These are phyloP conservation scores for Ooceraea biroi DNA, from an alignment of 1,140 invertebrate genomes.

Conservation along the genomic window DNA sequence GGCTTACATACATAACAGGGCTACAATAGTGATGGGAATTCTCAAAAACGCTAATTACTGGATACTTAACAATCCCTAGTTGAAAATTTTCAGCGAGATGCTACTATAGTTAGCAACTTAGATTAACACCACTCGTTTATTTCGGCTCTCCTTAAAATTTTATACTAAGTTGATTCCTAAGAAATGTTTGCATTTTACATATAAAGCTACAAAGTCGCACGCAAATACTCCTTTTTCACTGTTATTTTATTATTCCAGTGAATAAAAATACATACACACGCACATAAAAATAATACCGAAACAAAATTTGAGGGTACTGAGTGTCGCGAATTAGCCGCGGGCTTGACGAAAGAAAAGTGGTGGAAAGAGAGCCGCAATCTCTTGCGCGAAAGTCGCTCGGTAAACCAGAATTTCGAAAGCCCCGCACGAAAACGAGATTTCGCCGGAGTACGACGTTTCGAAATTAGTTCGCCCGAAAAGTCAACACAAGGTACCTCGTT, in stretches of 20 bases:
- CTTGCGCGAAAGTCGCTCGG: constrained; percentile 32
- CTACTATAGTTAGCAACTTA: background rate
- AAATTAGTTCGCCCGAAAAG: constrained; percentile 54
- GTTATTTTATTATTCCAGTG: background rate
- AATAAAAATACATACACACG: background rate
- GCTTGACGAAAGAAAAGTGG: constrained; percentile 39
- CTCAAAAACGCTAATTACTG: background rate
- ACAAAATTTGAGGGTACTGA: constrained; percentile 19
- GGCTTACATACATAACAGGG: background rate
- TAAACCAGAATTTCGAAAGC: constrained; percentile 44
- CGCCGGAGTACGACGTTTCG: constrained; percentile 45
- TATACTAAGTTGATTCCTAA: background rate
- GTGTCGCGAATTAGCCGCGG: constrained; percentile 25
- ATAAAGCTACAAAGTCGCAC: background rate
- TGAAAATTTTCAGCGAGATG: background rate
- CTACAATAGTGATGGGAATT: background rate
- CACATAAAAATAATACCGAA: background rate
- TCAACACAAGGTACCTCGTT: constrained; percentile 51
- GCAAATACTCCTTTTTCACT: background rate
- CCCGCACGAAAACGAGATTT: constrained; percentile 54
- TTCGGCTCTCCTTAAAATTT: background rate
- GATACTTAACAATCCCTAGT: background rate
- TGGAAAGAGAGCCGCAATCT: constrained; percentile 11
- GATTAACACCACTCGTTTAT: background rate
- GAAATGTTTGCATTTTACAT: background rate